Conservation (phyloP, 2,113 vertebrate species). For the Trogon melanurus region DNA sequence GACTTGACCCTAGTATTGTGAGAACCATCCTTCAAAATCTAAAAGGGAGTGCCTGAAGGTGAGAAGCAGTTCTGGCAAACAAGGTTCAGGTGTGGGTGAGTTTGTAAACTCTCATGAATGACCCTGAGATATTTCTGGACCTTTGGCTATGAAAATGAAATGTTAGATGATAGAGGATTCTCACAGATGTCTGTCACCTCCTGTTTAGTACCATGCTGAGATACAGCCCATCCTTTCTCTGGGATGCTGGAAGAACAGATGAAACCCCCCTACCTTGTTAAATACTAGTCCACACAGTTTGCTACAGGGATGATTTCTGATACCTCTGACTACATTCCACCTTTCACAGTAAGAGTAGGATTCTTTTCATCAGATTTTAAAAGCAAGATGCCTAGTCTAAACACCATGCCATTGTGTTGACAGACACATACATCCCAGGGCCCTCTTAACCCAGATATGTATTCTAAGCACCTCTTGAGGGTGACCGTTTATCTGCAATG, state of each 20-base stretch:
- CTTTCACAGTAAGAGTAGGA: neutral
- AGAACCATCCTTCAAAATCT: neutral
- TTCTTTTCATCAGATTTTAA: neutral
- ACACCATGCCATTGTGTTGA: neutral
- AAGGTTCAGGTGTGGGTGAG: neutral
- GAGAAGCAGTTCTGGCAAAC: neutral
- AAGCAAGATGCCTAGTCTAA: neutral
- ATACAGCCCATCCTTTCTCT: neutral
- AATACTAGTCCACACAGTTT: neutral
- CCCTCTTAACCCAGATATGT: accelerated
- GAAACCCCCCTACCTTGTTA: neutral
- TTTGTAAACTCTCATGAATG: neutral
- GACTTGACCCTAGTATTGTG: neutral
- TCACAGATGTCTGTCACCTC: neutral
- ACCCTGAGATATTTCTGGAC: neutral
- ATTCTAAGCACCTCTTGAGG: neutral
- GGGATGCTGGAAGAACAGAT: neutral
- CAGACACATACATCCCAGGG: neutral
- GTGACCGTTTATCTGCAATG: neutral
- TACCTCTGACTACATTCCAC: neutral
- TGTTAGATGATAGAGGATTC: neutral
- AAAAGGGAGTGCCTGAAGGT: neutral
- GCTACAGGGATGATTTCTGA: neutral
- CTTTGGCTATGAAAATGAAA: neutral
- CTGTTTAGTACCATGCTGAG: neutral